phyloP scores from a whole-genome alignment of 2,797 vertebrate species.

The Sandelia bainsii region DNA sequence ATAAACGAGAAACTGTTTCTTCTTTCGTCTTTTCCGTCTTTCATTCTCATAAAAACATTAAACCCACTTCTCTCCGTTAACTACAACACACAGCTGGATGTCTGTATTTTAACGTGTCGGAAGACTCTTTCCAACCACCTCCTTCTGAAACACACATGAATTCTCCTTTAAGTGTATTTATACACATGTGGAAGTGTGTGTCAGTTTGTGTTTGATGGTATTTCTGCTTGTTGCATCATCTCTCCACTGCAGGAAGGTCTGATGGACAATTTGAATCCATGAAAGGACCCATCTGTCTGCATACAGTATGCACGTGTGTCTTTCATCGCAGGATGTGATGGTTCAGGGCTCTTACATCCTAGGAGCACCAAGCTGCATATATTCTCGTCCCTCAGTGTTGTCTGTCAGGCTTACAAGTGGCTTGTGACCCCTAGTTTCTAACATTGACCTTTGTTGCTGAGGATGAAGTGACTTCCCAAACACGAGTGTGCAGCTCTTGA shows the following conservation, averaged over 20 bases:
- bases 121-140: not conserved
- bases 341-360: slow-evolving; percentile 4
- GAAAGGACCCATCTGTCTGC: slow-evolving; percentile 54
- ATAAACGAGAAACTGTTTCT: not conserved
- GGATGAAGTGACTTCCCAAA: not conserved
- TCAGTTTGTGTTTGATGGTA: slow-evolving; percentile 26
- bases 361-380: not conserved
- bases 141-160: not conserved
- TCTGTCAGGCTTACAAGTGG: slow-evolving; percentile 22
- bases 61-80: not conserved
- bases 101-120: not conserved
- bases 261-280: slow-evolving; percentile 53
- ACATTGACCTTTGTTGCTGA: not conserved
- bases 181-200: slow-evolving; percentile 19
- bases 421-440: not conserved
- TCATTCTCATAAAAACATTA: too few species aligned
- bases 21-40: not conserved
- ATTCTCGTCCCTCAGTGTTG: slow-evolving; percentile 1
- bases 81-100: not conserved
- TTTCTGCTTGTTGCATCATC: slow-evolving; percentile 72
- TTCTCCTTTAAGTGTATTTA: slow-evolving; percentile 15
- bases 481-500: not conserved
- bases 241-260: slow-evolving; percentile 43
- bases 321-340: slow-evolving; percentile 1
- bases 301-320: slow-evolving; percentile 23